phyloP scores from a whole-genome alignment of 2,888 invertebrate species.

The Melinaea menophilus region DNA sequence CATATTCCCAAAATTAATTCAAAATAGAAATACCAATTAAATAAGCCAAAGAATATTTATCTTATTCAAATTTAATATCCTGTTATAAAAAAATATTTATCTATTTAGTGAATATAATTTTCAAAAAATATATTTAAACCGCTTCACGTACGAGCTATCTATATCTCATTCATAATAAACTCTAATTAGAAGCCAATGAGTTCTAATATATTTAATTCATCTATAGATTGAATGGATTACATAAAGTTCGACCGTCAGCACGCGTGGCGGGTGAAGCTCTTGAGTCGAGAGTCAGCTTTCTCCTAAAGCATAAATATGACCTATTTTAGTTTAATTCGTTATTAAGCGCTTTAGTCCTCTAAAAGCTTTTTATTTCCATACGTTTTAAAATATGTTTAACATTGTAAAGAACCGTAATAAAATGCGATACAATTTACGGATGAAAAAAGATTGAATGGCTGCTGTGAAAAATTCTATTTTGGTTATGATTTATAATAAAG shows the following conservation, averaged over 20 bases:
- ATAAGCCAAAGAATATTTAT: no score
- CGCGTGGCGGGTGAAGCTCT: conserved; percentile 23
- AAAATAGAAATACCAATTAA: no score
- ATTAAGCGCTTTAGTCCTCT: conserved; percentile 34
- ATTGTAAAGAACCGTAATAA: conserved; percentile 35
- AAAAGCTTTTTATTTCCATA: conserved; percentile 34
- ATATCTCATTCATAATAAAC: not conserved
- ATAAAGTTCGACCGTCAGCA: conserved; percentile 25
- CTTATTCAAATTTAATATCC: no score
- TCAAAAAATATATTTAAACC: no score
- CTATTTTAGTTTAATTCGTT: conserved; percentile 34
- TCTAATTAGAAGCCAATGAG: conserved; percentile 16
- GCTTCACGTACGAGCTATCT: no score
- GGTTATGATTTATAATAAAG: conserved; percentile 8
- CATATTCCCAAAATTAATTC: no score
- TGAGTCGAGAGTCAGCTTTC: conserved; percentile 30
- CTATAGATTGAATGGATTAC: conserved; percentile 29
- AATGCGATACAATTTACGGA: conserved; percentile 30
- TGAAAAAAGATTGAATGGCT: conserved; percentile 28
- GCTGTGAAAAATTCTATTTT: conserved; percentile 27
- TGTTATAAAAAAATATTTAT: no score
- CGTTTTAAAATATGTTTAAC: conserved; percentile 34
- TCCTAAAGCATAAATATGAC: conserved; percentile 36
- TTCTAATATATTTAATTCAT: conserved; percentile 11
- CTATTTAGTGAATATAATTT: no score